phyloP scores from a whole-genome alignment of 2,888 invertebrate species.

The Orchesellides sinensis region DNA sequence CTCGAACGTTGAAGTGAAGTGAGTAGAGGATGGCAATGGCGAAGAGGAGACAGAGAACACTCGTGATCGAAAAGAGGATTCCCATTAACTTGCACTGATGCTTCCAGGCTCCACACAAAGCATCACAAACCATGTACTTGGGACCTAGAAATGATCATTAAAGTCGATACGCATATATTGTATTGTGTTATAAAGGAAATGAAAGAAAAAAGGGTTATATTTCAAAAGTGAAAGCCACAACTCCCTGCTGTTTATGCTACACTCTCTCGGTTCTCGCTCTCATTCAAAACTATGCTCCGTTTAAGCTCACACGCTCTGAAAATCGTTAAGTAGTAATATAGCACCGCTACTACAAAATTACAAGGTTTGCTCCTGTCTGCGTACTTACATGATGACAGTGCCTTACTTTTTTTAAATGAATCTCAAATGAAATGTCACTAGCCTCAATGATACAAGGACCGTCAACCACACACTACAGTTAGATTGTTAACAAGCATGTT shows the following conservation, averaged over 20 bases:
- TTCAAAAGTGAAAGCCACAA: conserved; percentile 35
- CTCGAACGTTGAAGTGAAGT: conserved; percentile 74
- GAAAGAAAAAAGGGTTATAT: conserved; percentile 43
- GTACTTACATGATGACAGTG: conserved; percentile 3
- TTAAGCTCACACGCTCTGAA: background rate
- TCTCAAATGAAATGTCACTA: conserved; percentile 23
- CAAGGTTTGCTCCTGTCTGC: background rate
- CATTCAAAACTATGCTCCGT: background rate
- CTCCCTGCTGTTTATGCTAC: conserved; percentile 53
- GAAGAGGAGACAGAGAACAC: conserved; percentile 74
- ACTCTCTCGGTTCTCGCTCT: no score
- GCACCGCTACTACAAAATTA: no score
- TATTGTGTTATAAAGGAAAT: conserved; percentile 62
- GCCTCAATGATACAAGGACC: background rate
- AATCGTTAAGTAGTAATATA: background rate
- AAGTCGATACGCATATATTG: no score
- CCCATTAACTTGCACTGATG: conserved; percentile 75
- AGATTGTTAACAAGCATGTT: background rate
- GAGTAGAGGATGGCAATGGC: conserved; percentile 75
- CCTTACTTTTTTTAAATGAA: conserved; percentile 1
- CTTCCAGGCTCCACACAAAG: conserved; percentile 75
- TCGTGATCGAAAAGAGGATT: conserved; percentile 75
- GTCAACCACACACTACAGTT: background rate
- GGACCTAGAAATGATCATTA: conserved; percentile 71
- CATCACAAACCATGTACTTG: conserved; percentile 75